phyloP scores from a whole-genome alignment of 2,797 vertebrate species.

The Poeciliopsis presidionis region DNA sequence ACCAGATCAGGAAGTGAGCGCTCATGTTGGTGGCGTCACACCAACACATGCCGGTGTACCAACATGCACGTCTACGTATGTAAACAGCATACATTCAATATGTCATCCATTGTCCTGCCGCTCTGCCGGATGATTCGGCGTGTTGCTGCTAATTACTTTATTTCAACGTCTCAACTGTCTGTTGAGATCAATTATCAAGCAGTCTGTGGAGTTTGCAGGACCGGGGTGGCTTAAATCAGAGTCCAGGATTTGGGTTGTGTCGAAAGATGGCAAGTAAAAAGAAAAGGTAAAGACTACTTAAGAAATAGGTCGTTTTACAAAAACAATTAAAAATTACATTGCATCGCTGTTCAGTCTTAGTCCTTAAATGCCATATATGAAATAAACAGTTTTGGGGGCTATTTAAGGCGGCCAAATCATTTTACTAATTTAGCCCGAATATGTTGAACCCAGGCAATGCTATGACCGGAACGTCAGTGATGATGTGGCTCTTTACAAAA shows the following conservation, averaged over 20 bases:
- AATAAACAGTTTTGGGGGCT: not conserved
- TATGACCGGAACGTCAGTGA: no score
- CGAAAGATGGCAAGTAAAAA: constrained; percentile 15
- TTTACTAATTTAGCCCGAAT: not conserved
- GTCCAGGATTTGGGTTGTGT: constrained; percentile 26
- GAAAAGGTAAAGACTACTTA: constrained; percentile 37
- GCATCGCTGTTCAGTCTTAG: not conserved
- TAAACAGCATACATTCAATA: constrained; percentile 14
- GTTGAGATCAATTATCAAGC: constrained; percentile 79
- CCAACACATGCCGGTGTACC: not conserved
- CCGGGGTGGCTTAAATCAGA: constrained; percentile 42
- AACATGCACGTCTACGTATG: constrained; percentile 9
- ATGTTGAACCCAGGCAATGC: not conserved
- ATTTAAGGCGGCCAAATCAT: not conserved
- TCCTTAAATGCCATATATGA: not conserved
- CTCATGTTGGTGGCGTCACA: not conserved
- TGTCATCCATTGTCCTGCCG: constrained; percentile 5
- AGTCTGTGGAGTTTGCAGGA: constrained; percentile 71
- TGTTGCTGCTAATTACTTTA: constrained; percentile 78
- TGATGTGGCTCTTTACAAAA: no score
- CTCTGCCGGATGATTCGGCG: constrained; percentile 48
- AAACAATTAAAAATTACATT: not conserved
- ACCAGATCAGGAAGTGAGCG: constrained; percentile 39
- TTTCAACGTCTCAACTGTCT: constrained; percentile 73
- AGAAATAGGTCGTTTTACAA: constrained; percentile 7